These are phyloP conservation scores for Thamnaconus septentrionalis DNA, from an alignment of 2,113 vertebrate species.

Conservation along the genomic window DNA sequence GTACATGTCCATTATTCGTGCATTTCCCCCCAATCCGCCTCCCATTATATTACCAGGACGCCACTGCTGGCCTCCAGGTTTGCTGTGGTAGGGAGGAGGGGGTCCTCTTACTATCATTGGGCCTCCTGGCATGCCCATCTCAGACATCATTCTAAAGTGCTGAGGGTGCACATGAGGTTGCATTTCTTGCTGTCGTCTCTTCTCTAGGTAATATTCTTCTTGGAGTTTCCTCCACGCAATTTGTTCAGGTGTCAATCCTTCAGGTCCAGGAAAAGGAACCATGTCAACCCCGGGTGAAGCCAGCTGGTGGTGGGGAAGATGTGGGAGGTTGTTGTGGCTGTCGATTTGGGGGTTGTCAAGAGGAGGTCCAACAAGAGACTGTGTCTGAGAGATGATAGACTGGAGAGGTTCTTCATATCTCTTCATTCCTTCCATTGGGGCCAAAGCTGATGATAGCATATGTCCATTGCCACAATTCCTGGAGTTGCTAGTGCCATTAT, in stretches of 20 bases:
- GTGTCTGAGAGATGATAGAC: constrained; percentile 94
- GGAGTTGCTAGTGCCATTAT: constrained; percentile 56
- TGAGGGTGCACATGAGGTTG: constrained; percentile 81
- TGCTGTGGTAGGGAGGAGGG: constrained; percentile 96
- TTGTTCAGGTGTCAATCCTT: constrained; percentile 91
- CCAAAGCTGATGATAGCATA: constrained; percentile 56
- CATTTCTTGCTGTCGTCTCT: constrained; percentile 92
- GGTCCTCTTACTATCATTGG: constrained; percentile 87
- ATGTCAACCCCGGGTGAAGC: constrained; percentile 83
- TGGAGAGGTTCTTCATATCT: constrained; percentile 94
- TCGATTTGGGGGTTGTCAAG: constrained; percentile 83
- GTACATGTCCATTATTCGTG: constrained; percentile 74
- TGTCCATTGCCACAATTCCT: constrained; percentile 54
- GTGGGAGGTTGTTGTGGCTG: constrained; percentile 65
- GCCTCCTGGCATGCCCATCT: constrained; percentile 80
- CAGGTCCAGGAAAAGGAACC: constrained; percentile 87
- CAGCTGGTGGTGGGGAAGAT: constrained; percentile 72
- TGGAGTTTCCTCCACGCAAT: constrained; percentile 96
- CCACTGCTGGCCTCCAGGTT: constrained; percentile 89
- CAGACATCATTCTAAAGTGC: constrained; percentile 86
- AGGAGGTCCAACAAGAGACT: constrained; percentile 81
- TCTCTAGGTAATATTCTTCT: constrained; percentile 96
- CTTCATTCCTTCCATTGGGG: constrained; percentile 73
- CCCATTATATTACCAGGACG: constrained; percentile 74
- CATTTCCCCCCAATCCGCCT: constrained; percentile 68